phyloP scores from a whole-genome alignment of 2,113 vertebrate species.

The Dissostichus mawsoni region DNA sequence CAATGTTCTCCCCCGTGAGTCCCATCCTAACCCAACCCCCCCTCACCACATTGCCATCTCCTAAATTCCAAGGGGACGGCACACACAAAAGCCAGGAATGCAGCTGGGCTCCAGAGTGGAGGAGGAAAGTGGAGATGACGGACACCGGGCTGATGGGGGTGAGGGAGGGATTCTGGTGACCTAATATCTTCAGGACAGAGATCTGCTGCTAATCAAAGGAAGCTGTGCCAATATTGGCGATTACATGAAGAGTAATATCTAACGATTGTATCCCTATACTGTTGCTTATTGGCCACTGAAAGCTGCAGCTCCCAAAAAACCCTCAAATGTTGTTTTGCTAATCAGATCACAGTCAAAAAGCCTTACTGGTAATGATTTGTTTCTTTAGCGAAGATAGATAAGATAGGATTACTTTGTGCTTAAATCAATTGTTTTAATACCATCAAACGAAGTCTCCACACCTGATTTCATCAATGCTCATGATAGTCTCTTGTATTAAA shows the following conservation, averaged over 20 bases:
- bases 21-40: slow-evolving; percentile 43
- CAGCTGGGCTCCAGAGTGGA: slow-evolving; percentile 35
- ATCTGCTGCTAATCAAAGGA: not conserved
- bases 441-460: not conserved
- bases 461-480: no score
- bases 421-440: not conserved
- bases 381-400: no score
- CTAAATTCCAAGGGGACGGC: slow-evolving; percentile 68
- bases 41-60: slow-evolving; percentile 21
- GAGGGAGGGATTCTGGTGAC: slow-evolving; percentile 11
- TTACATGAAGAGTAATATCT: not conserved
- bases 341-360: no score
- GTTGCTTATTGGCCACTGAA: no score
- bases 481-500: not conserved
- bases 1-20: slow-evolving; percentile 4
- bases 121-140: slow-evolving; percentile 46
- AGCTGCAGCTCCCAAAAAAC: no score
- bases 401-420: no score
- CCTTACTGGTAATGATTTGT: no score
- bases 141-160: slow-evolving; percentile 6
- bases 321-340: no score
- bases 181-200: not conserved
- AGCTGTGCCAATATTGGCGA: not conserved
- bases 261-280: no score
- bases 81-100: slow-evolving; percentile 75